Evolutionary conservation across 2,113 vertebrate species (phyloP).

Genomic region (Emydura subglobosa): DNA sequence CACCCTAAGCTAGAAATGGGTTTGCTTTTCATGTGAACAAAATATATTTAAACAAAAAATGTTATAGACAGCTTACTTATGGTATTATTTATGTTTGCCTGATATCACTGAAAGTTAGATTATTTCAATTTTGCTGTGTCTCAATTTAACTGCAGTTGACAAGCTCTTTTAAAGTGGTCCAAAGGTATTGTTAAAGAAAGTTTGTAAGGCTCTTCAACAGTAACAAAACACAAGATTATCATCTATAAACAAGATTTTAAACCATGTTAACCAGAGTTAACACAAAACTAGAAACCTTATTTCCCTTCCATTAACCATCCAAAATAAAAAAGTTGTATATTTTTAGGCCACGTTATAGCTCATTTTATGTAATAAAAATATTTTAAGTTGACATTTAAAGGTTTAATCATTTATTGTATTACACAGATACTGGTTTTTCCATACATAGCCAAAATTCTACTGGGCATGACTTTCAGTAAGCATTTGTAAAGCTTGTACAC

Average conservation of each 20-base stretch:
- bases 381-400: not conserved
- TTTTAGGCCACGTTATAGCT: not conserved
- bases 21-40: not conserved
- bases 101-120: rapidly evolving
- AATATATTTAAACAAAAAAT: too few relatives aligned
- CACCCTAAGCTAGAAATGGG: not conserved
- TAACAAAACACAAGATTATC: not conserved
- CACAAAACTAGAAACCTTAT: not conserved
- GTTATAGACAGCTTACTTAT: not conserved
- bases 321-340: not conserved
- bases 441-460: not conserved
- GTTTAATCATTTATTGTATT: not conserved
- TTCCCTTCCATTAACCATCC: not conserved
- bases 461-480: not conserved
- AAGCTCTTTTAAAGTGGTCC: too few relatives aligned
- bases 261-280: not conserved
- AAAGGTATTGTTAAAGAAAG: not conserved
- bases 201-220: not conserved
- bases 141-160: not conserved
- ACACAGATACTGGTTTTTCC: not conserved
- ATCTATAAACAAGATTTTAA: not conserved
- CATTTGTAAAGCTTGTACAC: not conserved
- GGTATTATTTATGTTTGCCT: not conserved
- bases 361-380: not conserved
- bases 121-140: not conserved